These are phyloP conservation scores for Frankliniella intonsa DNA, from an alignment of 2,888 invertebrate genomes.

Conservation along the genomic window DNA sequence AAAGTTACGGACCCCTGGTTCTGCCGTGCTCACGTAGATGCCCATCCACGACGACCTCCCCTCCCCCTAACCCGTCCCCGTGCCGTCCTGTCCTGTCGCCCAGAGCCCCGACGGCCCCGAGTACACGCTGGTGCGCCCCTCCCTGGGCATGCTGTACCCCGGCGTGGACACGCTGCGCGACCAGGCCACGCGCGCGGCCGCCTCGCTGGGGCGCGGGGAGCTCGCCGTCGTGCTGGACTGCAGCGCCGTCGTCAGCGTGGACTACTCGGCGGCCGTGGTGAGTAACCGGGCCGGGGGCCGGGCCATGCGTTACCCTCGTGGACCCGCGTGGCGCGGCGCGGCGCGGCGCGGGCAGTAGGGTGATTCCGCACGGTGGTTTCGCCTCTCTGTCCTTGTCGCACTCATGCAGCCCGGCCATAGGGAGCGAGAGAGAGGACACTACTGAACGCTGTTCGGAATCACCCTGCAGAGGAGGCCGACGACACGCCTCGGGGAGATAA, in stretches of 20 bases:
- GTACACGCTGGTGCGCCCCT: slow-evolving; percentile 7
- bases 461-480: too few species aligned
- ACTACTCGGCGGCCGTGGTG: not conserved
- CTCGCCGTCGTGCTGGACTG: slow-evolving; percentile 11
- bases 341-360: too few species aligned
- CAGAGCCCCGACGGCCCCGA: not conserved
- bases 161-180: not conserved
- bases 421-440: too few species aligned
- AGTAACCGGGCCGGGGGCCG: not conserved
- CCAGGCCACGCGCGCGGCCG: not conserved
- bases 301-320: not conserved
- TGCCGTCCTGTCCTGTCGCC: not conserved
- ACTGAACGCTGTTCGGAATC: too few species aligned
- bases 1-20: too few species aligned
- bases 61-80: too few species aligned
- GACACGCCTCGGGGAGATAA: too few species aligned
- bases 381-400: too few species aligned
- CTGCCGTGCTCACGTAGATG: not conserved
- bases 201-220: not conserved
- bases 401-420: too few species aligned
- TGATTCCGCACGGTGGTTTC: too few species aligned
- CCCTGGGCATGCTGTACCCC: slow-evolving; percentile 12
- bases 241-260: not conserved
- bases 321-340: too few species aligned
- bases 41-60: not conserved